These are phyloP conservation scores for Zelleria hepariella DNA, from an alignment of 2,888 invertebrate genomes.

Conservation along the genomic window DNA sequence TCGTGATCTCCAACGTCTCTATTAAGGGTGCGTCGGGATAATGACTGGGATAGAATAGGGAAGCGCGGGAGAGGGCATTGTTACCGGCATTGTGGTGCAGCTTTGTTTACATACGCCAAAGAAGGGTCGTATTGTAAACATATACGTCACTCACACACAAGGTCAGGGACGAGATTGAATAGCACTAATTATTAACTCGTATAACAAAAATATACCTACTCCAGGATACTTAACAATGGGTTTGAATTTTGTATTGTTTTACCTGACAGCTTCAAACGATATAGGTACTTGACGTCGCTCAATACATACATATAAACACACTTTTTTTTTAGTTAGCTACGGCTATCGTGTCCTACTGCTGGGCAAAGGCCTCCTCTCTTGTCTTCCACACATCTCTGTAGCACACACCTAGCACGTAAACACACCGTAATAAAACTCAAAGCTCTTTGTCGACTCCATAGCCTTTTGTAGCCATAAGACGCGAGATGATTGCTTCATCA, in stretches of 20 bases:
- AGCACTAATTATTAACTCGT: neutral
- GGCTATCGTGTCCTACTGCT: too few relatives aligned
- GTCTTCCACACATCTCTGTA: too few relatives aligned
- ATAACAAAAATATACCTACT: neutral
- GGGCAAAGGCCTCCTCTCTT: too few relatives aligned
- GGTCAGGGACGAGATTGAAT: constrained; percentile 1
- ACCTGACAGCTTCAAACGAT: neutral
- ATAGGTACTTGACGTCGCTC: too few relatives aligned
- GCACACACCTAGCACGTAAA: too few relatives aligned
- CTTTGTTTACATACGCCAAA: constrained; percentile 1
- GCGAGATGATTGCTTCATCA: constrained; percentile 8
- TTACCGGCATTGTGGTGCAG: constrained; percentile 6
- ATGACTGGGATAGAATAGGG: constrained; percentile 33
- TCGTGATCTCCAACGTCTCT: constrained; percentile 36
- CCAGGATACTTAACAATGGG: neutral
- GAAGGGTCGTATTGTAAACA: neutral
- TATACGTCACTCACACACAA: neutral
- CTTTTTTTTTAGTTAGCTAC: too few relatives aligned
- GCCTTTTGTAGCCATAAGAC: neutral
- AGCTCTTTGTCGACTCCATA: neutral
- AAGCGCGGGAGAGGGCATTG: constrained; percentile 17
- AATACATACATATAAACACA: neutral
- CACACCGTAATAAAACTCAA: neutral
- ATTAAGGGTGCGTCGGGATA: constrained; percentile 48
- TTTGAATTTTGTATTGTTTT: neutral